Conservation (phyloP, 2,888 invertebrate genomes). For the Amphimallon solstitiale region DNA sequence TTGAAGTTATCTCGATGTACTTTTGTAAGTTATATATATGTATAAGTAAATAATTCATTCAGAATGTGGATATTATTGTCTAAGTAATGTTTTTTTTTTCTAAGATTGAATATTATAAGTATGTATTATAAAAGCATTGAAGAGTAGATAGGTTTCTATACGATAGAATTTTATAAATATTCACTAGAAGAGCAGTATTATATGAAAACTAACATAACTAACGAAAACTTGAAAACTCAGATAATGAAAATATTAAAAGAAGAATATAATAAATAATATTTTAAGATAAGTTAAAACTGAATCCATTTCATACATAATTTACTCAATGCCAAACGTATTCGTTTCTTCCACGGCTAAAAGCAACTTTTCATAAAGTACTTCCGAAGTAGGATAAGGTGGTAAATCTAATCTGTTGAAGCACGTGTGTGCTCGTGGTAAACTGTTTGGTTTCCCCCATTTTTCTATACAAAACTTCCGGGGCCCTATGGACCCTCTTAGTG, state of each 20-base stretch:
- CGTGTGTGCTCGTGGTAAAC: constrained; percentile 94
- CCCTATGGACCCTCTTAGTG: constrained; percentile 93
- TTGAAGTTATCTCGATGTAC: background rate
- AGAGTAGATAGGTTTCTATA: background rate
- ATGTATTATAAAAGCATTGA: too few species aligned
- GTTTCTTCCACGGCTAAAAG: constrained; percentile 95
- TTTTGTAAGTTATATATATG: too few species aligned
- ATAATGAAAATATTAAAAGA: background rate
- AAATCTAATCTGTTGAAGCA: constrained; percentile 98
- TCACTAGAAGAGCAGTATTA: background rate
- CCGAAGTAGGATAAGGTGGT: constrained; percentile 94
- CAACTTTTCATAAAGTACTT: constrained; percentile 90
- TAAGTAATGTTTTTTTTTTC: too few species aligned
- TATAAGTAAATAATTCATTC: too few species aligned
- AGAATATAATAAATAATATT: background rate
- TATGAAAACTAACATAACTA: too few species aligned
- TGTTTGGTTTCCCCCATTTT: constrained; percentile 96
- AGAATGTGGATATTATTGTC: too few species aligned
- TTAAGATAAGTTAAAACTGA: background rate
- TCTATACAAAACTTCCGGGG: constrained; percentile 96
- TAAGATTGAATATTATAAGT: too few species aligned
- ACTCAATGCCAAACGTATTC: constrained; percentile 96
- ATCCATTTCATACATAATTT: constrained; percentile 55
- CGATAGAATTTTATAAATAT: background rate
- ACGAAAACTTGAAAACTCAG: background rate